Evolutionary conservation across 2,888 invertebrate genomes (phyloP).

Genomic region (Horisme vitalbata): DNA sequence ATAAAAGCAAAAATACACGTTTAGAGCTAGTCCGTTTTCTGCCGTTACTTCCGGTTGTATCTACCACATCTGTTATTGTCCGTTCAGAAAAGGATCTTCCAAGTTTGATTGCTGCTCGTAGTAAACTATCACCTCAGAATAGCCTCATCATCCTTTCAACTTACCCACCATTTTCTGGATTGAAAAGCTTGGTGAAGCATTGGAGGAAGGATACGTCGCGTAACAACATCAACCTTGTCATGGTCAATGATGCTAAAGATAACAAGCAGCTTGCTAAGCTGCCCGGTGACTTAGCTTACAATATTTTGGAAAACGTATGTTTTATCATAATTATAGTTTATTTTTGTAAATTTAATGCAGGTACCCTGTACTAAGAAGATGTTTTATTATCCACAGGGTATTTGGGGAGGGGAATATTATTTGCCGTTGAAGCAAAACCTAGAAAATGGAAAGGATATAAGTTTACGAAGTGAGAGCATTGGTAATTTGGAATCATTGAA

Average conservation of each 20-base stretch:
- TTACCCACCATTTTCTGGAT: slow-evolving; percentile 36
- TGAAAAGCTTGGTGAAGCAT: slow-evolving; percentile 34
- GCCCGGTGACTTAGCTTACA: slow-evolving; percentile 32
- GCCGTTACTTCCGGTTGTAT: slow-evolving; percentile 1
- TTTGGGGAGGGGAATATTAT: slow-evolving; percentile 44
- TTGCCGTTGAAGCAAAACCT: slow-evolving; percentile 28
- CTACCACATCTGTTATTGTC: slow-evolving; percentile 31
- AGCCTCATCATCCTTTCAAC: slow-evolving; percentile 36
- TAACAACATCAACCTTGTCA: slow-evolving; percentile 36
- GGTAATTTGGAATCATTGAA: slow-evolving; percentile 47
- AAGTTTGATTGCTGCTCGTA: slow-evolving; percentile 29
- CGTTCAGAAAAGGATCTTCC: slow-evolving; percentile 32
- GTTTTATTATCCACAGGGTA: slow-evolving; percentile 27
- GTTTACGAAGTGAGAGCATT: slow-evolving; percentile 24
- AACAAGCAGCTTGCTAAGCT: slow-evolving; percentile 20
- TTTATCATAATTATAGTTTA: no score
- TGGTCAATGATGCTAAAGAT: slow-evolving; percentile 25
- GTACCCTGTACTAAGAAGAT: no score
- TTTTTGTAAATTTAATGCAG: no score
- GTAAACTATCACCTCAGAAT: slow-evolving; percentile 23
- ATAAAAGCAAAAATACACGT: slow-evolving; percentile 17
- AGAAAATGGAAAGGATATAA: slow-evolving; percentile 3
- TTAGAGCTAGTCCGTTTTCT: slow-evolving; percentile 37
- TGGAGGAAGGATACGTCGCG: slow-evolving; percentile 37
- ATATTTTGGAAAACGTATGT: slow-evolving; percentile 36